Base-by-base conservation (phyloP, 2,888 invertebrate species). In the Leistus spinibarbis region DNA sequence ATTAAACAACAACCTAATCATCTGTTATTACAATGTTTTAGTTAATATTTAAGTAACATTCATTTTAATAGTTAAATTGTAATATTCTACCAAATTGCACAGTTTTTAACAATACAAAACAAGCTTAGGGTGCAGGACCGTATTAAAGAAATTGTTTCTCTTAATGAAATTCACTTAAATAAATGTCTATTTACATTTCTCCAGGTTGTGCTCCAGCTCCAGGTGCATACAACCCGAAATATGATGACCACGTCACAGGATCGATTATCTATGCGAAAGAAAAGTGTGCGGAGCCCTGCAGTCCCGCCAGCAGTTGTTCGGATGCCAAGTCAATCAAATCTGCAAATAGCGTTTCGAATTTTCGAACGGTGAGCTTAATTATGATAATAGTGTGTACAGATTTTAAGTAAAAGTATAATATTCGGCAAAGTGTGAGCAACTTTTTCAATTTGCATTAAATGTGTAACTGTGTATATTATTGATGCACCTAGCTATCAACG, bases 181-280 rank as follows among this genome's bases (percentile, higher is more conserved):
- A n/a, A 54, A 22, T 65, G 71, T 66, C 57, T 64, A 13, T 4
- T 54, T 71, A 60, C 76, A 76, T 75, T 73, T n/a, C 80, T 83
- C 2, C 77, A 88, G 88, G 84, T 78, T 84, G 84, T 76, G 87
- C 85, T 24, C 88, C 88, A 53, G 86, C 88, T 23, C 88, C 88
- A 54, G 87, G 88, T 53, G 83, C 86, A 2, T 88, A 88, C 77
- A 87, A 88, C 79, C 86, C 88, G 3, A 86, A 86, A 77, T 82
- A 84, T 71, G 86, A 86, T 64, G 81, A 77, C 19, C 86, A 86
- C 78, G 80, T 85, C 7, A 84, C 85, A 80, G 84, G 85, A 57
- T 81, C 81, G n/a, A 80, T 83, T 19, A 85, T 87, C 71, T 82
- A 86, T 62, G 84, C 83, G 77, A 80, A 79, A 60, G 76, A 85